phyloP scores from a whole-genome alignment of 92 coral and sea anemone species.

The Bergia puertoricense region DNA sequence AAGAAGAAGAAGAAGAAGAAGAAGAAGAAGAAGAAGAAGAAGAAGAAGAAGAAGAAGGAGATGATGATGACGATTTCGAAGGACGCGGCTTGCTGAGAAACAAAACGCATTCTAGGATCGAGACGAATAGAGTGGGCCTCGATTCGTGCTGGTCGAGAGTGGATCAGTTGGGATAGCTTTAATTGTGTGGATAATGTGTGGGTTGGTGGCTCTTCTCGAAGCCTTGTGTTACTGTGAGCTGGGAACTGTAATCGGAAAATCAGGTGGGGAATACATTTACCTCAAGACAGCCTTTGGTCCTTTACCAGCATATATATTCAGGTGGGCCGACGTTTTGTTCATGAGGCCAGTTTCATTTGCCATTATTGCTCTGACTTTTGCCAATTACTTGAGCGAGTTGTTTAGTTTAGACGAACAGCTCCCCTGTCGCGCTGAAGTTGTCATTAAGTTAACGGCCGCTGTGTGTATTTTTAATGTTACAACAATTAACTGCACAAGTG shows the following conservation, averaged over 20 bases:
- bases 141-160: constrained; percentile 57
- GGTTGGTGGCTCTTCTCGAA: constrained; percentile 61
- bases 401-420: constrained; percentile 43
- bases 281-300: constrained; percentile 72
- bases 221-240: constrained; percentile 78
- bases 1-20: neutral
- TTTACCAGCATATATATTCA: constrained; percentile 65
- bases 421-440: constrained; percentile 20
- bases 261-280: constrained; percentile 78
- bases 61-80: neutral
- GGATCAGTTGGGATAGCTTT: constrained; percentile 76
- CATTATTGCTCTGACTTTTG: constrained; percentile 65
- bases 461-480: constrained; percentile 52
- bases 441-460: constrained; percentile 53
- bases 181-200: constrained; percentile 68
- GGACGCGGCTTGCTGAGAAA: constrained; percentile 1
- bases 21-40: neutral
- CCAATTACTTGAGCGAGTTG: constrained; percentile 55
- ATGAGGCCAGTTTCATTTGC: constrained; percentile 74
- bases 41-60: neutral
- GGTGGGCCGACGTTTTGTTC: constrained; percentile 74
- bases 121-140: constrained; percentile 42
- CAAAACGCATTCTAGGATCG: neutral
- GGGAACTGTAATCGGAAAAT: constrained; percentile 71
- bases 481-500: constrained; percentile 50